Conservation (phyloP, 2,888 invertebrate species). For the Drosophila incognita region DNA sequence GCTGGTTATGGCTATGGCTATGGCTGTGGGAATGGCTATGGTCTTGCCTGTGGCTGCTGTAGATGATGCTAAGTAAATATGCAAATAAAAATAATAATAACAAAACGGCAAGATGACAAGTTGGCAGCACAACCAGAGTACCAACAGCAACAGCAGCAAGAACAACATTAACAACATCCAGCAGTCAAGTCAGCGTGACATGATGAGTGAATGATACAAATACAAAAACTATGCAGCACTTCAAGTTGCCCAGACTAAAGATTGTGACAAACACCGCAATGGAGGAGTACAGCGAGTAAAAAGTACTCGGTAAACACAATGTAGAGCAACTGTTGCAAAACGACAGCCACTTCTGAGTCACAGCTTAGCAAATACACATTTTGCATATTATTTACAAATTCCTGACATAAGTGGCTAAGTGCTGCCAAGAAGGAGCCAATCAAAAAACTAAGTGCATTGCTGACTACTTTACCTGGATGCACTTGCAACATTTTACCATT, state of each 20-base stretch:
- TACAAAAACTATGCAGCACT: conserved; percentile 35
- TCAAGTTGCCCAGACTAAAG: conserved; percentile 18
- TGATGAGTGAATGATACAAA: conserved; percentile 73
- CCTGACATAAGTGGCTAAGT: conserved; percentile 9
- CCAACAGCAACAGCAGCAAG: conserved; percentile 24
- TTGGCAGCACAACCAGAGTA: conserved; percentile 43
- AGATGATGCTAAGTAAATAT: conserved; percentile 67
- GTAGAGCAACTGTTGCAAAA: conserved; percentile 30
- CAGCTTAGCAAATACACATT: conserved; percentile 27
- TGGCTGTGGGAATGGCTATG: conserved; percentile 4
- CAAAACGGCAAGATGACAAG: conserved; percentile 45
- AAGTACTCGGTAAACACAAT: conserved; percentile 31
- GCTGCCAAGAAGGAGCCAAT: conserved; percentile 9
- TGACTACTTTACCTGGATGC: background rate
- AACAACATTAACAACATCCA: conserved; percentile 6
- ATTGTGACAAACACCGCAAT: conserved; percentile 35
- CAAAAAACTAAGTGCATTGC: conserved; percentile 10
- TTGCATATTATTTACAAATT: conserved; percentile 20
- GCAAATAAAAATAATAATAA: conserved; percentile 68
- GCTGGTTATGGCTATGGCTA: conserved; percentile 23
- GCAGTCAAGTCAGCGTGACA: conserved; percentile 60
- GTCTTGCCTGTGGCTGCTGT: conserved; percentile 17
- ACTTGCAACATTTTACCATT: background rate
- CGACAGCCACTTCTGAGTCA: conserved; percentile 14
- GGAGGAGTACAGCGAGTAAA: conserved; percentile 6